phyloP scores from a whole-genome alignment of 2,797 vertebrate species.

The Salarias fasciatus region DNA sequence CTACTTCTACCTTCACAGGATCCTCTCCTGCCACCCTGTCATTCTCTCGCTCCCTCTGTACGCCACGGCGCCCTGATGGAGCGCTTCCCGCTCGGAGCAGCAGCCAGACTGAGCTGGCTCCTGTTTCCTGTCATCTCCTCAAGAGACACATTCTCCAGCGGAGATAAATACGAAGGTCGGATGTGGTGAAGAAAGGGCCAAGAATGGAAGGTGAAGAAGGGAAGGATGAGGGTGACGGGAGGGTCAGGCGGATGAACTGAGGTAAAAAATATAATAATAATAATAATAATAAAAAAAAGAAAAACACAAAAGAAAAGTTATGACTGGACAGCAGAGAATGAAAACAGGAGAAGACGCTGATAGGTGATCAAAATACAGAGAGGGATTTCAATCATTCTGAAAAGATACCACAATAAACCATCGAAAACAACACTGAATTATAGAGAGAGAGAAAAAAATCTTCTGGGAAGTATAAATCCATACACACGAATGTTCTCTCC shows the following conservation, averaged over 20 bases:
- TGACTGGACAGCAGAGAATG: not conserved
- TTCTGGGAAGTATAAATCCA: conserved; percentile 45
- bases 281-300: too few species aligned
- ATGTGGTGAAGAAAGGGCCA: conserved; percentile 20
- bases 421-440: not conserved
- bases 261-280: conserved; percentile 6
- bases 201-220: conserved; percentile 21
- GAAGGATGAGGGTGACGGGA: conserved; percentile 3
- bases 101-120: conserved; percentile 24
- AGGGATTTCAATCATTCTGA: conserved; percentile 8
- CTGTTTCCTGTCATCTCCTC: conserved; percentile 46
- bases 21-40: conserved; percentile 32
- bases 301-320: not conserved
- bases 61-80: conserved; percentile 15
- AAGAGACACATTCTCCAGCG: conserved; percentile 18
- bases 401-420: conserved; percentile 4
- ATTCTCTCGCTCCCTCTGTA: conserved; percentile 9
- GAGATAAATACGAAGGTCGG: conserved; percentile 39
- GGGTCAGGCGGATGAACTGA: conserved; percentile 22
- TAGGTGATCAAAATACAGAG: conserved; percentile 37
- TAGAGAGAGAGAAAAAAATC: conserved; percentile 13
- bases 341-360: not conserved
- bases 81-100: conserved; percentile 23
- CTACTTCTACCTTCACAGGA: conserved; percentile 14
- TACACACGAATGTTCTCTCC: conserved; percentile 41